These are phyloP conservation scores for Semaprochilodus insignis DNA, from an alignment of 2,797 vertebrate genomes.

Conservation along the genomic window DNA sequence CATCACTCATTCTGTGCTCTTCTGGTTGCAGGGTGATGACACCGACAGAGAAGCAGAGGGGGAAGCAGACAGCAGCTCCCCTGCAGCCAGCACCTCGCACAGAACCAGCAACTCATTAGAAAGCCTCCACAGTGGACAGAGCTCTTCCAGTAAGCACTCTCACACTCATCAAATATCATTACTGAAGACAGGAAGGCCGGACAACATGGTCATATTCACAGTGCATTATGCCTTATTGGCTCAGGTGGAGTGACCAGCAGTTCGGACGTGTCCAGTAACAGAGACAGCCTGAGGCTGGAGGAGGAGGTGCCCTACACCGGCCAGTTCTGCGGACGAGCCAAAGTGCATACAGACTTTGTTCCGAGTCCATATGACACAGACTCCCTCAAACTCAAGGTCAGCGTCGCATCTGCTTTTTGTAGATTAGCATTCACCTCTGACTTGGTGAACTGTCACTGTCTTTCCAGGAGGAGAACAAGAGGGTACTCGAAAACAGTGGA, in stretches of 20 bases:
- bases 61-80: constrained; percentile 74
- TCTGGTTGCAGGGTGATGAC: constrained; percentile 80
- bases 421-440: not conserved
- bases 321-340: constrained; percentile 90
- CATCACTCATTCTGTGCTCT: constrained; percentile 1
- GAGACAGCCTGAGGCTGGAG: constrained; percentile 88
- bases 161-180: not conserved
- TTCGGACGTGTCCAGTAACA: constrained; percentile 86
- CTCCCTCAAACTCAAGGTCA: constrained; percentile 96
- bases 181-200: not conserved
- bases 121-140: constrained; percentile 89
- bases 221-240: constrained; percentile 37
- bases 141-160: constrained; percentile 88
- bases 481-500: no score
- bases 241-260: constrained; percentile 91
- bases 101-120: constrained; percentile 88
- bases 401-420: constrained; percentile 19
- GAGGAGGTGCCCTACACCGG: constrained; percentile 87
- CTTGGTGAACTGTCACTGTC: not conserved
- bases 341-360: constrained; percentile 95
- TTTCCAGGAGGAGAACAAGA: not conserved
- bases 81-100: constrained; percentile 76
- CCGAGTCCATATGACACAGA: constrained; percentile 97
- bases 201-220: constrained; percentile 27
- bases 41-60: constrained; percentile 78